A percentile compares a stretch with the other conserved stretches of the same genome.
These are phyloP conservation scores for Zoroaster sp. DNA, from an alignment of 53 echinoderm and acorn worm species.

Conservation along the genomic window DNA sequence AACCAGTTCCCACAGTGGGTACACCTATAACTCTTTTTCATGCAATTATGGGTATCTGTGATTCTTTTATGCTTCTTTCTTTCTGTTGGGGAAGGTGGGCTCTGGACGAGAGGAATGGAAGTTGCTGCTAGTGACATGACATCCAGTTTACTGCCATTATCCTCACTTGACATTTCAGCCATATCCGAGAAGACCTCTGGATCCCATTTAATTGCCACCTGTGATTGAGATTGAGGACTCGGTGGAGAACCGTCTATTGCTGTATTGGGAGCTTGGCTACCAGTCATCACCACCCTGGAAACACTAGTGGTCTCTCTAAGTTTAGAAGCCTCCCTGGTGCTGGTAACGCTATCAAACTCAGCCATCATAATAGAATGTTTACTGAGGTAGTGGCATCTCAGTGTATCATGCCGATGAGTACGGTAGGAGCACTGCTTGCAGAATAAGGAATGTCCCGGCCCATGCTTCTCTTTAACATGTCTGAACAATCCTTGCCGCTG, in stretches of 20 bases:
- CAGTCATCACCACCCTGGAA: too few species aligned
- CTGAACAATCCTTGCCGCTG: neutral
- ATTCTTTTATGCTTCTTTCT: neutral
- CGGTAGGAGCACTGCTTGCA: too few species aligned
- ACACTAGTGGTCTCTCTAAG: too few species aligned
- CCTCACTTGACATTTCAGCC: neutral
- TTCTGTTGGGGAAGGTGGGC: neutral
- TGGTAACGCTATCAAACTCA: too few species aligned
- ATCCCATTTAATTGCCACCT: neutral
- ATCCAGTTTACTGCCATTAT: neutral
- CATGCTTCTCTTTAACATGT: neutral
- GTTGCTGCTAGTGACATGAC: neutral
- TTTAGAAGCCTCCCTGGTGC: too few species aligned
- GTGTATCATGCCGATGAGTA: too few species aligned
- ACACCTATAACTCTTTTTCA: neutral
- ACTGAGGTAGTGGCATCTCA: too few species aligned
- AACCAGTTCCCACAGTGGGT: neutral
- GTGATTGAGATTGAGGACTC: neutral
- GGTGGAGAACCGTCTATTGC: too few species aligned
- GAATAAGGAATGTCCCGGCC: too few species aligned
- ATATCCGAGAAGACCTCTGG: neutral
- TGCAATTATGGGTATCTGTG: neutral
- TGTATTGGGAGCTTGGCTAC: too few species aligned
- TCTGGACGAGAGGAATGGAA: neutral
- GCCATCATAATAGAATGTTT: too few species aligned